Conservation (phyloP, 2,113 vertebrate genomes). For the Psephotus haematonotus region DNA sequence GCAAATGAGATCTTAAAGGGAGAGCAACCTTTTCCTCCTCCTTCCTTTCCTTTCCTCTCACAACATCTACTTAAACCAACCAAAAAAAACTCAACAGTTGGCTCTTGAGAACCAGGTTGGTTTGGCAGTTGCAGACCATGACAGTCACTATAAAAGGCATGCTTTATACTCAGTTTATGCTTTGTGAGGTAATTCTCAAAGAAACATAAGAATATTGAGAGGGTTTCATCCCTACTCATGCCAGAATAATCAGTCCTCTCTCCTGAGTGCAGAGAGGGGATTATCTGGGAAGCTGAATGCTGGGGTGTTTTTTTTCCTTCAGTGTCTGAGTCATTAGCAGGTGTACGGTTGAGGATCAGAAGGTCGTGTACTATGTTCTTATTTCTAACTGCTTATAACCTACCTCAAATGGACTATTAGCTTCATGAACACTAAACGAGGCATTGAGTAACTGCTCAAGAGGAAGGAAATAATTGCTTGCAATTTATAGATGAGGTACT, state of each 20-base stretch:
- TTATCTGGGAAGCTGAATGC: slow-evolving; percentile 1
- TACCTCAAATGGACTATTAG: not conserved
- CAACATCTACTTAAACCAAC: not conserved
- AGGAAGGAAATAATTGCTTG: not conserved
- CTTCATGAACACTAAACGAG: not conserved
- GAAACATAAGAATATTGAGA: not conserved
- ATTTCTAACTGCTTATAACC: not conserved
- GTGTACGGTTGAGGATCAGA: not conserved
- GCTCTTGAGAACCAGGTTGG: slow-evolving; percentile 8
- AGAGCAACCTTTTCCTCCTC: not conserved
- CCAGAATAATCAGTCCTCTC: not conserved
- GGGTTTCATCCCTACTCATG: not conserved
- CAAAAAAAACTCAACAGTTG: not conserved
- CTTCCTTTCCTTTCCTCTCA: not conserved
- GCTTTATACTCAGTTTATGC: not conserved
- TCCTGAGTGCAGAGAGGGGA: not conserved
- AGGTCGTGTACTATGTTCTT: not conserved
- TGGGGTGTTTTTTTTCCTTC: not conserved
- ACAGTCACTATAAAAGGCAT: not conserved
- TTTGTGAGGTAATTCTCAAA: not conserved
- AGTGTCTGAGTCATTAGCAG: not conserved
- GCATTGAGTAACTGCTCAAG: not conserved
- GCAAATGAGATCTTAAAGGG: not conserved
- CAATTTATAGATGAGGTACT: not conserved
- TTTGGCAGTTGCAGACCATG: slow-evolving; percentile 16